These are phyloP conservation scores for Platyrinchus mystaceus DNA, from an alignment of 2,797 vertebrate species.

Conservation along the genomic window DNA sequence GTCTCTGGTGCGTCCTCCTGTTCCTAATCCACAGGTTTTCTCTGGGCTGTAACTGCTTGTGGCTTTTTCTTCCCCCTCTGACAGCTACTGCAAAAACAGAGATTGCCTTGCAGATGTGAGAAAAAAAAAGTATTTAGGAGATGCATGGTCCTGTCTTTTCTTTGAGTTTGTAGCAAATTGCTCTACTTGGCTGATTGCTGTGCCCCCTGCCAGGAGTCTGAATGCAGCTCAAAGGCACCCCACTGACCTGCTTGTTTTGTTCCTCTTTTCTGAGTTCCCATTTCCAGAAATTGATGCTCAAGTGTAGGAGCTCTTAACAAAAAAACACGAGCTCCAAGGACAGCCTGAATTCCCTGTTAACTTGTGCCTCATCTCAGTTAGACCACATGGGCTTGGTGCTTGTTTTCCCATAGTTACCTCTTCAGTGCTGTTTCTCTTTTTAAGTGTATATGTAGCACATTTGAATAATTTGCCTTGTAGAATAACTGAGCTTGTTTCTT, in stretches of 20 bases:
- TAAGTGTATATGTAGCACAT: background rate
- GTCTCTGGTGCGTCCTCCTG: background rate
- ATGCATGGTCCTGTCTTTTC: background rate
- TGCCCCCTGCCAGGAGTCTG: slow-evolving; percentile 24
- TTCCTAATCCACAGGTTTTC: background rate
- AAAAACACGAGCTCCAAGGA: background rate
- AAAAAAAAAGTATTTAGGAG: background rate
- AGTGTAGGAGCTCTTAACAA: background rate
- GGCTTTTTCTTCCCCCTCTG: background rate
- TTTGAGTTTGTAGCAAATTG: background rate
- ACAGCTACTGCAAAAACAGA: background rate
- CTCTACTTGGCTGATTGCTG: slow-evolving; percentile 17
- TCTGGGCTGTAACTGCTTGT: background rate
- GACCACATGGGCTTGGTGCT: background rate
- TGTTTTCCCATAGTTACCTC: background rate
- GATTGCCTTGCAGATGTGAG: background rate
- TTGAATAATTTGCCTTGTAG: background rate
- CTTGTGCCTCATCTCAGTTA: background rate
- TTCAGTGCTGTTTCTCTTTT: background rate
- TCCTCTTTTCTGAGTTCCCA: background rate
- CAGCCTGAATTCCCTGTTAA: background rate
- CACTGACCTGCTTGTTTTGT: background rate
- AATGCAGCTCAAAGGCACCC: slow-evolving; percentile 24
- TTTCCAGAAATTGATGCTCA: slow-evolving; percentile 35
- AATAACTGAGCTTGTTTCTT: background rate